Evolutionary conservation across 2,113 vertebrate species (phyloP).

Genomic region (Marmota flaviventris): DNA sequence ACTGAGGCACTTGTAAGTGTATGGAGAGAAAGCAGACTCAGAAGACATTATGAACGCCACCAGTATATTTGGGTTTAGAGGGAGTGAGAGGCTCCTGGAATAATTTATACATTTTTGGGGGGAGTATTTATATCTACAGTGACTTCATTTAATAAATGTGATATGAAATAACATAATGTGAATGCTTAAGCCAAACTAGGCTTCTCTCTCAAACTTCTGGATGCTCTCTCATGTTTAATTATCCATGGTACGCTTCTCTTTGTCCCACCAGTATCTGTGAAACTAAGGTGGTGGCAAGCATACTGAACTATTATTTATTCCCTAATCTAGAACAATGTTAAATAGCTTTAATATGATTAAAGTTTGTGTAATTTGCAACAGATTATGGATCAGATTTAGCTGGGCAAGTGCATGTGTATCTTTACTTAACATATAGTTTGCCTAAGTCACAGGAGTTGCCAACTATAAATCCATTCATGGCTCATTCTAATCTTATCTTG

Average conservation of each 20-base stretch:
- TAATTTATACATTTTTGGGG: not conserved
- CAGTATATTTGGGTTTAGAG: not conserved
- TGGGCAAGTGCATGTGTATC: not conserved
- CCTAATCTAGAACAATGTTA: not conserved
- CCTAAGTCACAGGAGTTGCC: not conserved
- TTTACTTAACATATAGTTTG: not conserved
- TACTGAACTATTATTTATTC: not conserved
- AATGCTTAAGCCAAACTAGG: not conserved
- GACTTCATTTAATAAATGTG: not conserved
- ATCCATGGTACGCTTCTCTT: not conserved
- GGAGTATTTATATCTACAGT: not conserved
- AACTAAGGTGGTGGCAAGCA: not conserved
- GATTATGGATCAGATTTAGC: not conserved
- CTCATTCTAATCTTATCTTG: not conserved
- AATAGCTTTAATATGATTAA: not conserved
- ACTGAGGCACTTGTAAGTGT: not conserved
- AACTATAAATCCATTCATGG: not conserved
- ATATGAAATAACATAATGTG: not conserved
- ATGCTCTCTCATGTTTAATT: not conserved
- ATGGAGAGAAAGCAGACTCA: not conserved
- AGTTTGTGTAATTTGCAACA: not conserved
- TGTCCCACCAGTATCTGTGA: not conserved
- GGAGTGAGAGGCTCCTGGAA: not conserved
- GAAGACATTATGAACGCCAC: not conserved
- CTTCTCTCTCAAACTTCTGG: not conserved